Evolutionary conservation across 2,888 invertebrate species (phyloP).

Genomic region (Chaitophorus viminalis): DNA sequence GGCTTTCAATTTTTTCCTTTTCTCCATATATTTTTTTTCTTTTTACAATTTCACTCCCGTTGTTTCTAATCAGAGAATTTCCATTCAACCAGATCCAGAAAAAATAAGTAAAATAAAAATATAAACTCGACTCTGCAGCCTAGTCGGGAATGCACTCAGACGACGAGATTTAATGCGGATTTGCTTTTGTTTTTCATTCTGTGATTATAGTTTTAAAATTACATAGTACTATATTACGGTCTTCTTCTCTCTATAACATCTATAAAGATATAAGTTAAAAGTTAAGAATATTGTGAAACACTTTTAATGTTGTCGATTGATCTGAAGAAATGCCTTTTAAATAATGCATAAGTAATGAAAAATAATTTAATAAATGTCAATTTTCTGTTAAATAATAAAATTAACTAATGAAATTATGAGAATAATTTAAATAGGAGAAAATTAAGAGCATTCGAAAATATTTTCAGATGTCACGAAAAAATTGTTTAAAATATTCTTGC

Average conservation of each 20-base stretch:
- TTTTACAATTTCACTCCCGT: neutral
- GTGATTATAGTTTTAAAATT: neutral
- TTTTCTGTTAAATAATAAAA: no score
- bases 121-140: neutral
- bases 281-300: no score
- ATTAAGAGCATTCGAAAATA: no score
- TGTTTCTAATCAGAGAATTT: conserved; percentile 22
- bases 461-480: no score
- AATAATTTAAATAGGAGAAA: no score
- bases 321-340: neutral
- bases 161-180: neutral
- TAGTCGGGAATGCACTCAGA: neutral
- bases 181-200: neutral
- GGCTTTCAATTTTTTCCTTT: neutral
- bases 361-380: no score
- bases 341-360: no score
- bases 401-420: no score
- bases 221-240: neutral
- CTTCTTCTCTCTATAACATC: neutral
- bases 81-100: neutral
- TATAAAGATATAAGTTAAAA: no score
- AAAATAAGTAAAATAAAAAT: neutral
- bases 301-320: neutral
- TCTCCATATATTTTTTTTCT: neutral
- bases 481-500: no score